Evolutionary conservation across 30 jellyfish, hydroid and myxozoan species (phyloP), one percentile per base, ranked within the genome.

Genomic region (Sanderia malayensis): DNA sequence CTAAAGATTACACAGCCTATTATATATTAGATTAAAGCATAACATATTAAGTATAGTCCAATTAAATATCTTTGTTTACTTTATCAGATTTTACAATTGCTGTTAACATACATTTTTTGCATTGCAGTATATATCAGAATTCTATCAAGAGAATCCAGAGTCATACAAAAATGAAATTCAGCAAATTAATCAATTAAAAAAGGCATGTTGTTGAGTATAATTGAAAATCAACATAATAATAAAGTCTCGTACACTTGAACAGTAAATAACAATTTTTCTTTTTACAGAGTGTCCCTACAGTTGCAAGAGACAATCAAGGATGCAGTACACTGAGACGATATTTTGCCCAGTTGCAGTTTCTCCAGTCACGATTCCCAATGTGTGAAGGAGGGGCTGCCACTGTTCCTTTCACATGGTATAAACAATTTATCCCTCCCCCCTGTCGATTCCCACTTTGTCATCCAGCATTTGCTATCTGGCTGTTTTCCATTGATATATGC

Each of bases 321-420:
- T 89, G 97, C 89, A 70, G 70, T 26, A 44, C 76, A 19, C 77
- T 73, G 61, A 75, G 95, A 46, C 70, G 73, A 70, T 89, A 89
- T 63, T 89, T 31, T 66, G 83, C 95, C 22, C 97, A 89, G 63
- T 87, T 89, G 17, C 94, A 82, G 46, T 89, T 74, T 47, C 73
- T 89, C 73, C 95, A 81, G 66, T 81, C 97, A 13, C 69, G 97
- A 33, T 89, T 89, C 66, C 97, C 97, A 19, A 89, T 89, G 97
- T 47, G 88, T 30, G 77, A 73, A 30, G 97, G 97, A 4, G 97
- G 95, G 0, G 86, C 88, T 1, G 97, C 97, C 26, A 88, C 95
- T 18, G 62, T 83, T 46, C 82, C 94, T 2, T 82, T 89, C 67
- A 57, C 71, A 22, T 89, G 97, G 97, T 89, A 75, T 26, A 46